Evolutionary conservation across 1,140 invertebrate genomes (phyloP), one percentile per base, ranked within the genome.

Genomic region (Calliopsis andreniformis): DNA sequence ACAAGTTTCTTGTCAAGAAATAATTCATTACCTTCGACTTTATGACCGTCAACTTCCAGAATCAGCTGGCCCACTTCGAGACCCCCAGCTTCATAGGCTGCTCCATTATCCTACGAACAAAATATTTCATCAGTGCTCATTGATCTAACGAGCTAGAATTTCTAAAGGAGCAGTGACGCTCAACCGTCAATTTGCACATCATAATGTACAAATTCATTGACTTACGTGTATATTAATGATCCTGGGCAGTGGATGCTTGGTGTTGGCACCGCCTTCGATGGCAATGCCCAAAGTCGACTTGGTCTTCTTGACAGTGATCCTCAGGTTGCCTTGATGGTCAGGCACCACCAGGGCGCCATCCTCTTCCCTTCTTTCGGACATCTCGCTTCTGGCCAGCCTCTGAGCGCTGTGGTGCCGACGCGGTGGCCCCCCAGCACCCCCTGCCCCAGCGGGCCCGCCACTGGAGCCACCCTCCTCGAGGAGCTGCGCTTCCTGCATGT

Each of bases 211-310:
- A n/a, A n/a, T n/a, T n/a, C n/a, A n/a, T n/a, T 5, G 12, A 91
- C 95, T 95, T 92, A 98, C 98, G 92, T 98, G 97, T 89, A 99
- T 98, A 92, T 98, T 98, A 86, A 99, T 98, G 87, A 99, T 98
- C 88, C 97, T 95, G 35, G 98, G 98, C 80, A 98, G 93, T 56
- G 97, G 96, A 92, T 99, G 98, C 88, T 96, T 96, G 55, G 98
- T 98, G 91, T 99, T 98, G 78, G 96, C 96, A 61, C 98, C 98
- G 73, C 98, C 98, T 93, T 99, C 98, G 85, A 99, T 99, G 61
- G 98, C 98, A 84, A 99, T 98, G 76, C 98, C 98, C 80, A 99
- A 94, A 86, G 98, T 97, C 51, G 97, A 96, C 92, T 98, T 98
- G 23, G 95, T 97, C 92, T 99, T 99, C 91, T 95, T 96, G 78